Percentiles rank a stretch among this genome's conserved stretches.
phyloP scores from a whole-genome alignment of 2,888 invertebrate species.

The Philhelius pedissequus region DNA sequence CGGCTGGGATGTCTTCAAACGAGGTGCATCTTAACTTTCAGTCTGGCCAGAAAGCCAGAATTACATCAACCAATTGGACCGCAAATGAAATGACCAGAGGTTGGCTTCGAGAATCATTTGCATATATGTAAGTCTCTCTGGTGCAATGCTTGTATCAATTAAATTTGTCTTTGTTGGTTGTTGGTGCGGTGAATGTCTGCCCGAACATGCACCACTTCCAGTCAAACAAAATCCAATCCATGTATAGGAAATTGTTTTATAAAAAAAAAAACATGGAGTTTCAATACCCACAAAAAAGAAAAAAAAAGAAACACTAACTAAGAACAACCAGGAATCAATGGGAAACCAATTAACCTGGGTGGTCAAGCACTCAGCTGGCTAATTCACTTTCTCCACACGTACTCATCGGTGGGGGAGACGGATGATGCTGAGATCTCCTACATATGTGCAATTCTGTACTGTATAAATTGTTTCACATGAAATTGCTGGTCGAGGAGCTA shows the following conservation, averaged over 20 bases:
- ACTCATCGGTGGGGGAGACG: not conserved
- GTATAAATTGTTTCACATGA: conserved; percentile 65
- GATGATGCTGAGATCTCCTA: conserved; percentile 43
- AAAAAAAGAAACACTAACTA: conserved; percentile 24
- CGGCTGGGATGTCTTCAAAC: conserved; percentile 2
- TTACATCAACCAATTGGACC: conserved; percentile 42
- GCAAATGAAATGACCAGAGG: conserved; percentile 42
- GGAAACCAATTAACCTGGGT: conserved; percentile 71
- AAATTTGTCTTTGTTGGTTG: conserved; percentile 36
- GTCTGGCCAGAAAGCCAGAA: not conserved
- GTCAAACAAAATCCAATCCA: conserved; percentile 43
- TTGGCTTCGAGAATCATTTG: conserved; percentile 38
- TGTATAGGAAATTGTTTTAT: conserved; percentile 30
- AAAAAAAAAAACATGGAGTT: not conserved
- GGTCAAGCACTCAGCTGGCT: conserved; percentile 63
- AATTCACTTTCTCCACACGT: conserved; percentile 69
- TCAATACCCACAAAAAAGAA: not conserved
- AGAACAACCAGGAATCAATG: conserved; percentile 70
- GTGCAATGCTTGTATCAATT: conserved; percentile 55
- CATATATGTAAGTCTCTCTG: conserved; percentile 39
- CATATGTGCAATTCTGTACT: conserved; percentile 40
- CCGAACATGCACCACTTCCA: conserved; percentile 27
- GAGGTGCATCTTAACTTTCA: conserved; percentile 27
- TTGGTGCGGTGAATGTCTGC: not conserved
- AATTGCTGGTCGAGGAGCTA: conserved; percentile 9